phyloP scores from a whole-genome alignment of 2,797 vertebrate species.

The Macropus fuliginosus region DNA sequence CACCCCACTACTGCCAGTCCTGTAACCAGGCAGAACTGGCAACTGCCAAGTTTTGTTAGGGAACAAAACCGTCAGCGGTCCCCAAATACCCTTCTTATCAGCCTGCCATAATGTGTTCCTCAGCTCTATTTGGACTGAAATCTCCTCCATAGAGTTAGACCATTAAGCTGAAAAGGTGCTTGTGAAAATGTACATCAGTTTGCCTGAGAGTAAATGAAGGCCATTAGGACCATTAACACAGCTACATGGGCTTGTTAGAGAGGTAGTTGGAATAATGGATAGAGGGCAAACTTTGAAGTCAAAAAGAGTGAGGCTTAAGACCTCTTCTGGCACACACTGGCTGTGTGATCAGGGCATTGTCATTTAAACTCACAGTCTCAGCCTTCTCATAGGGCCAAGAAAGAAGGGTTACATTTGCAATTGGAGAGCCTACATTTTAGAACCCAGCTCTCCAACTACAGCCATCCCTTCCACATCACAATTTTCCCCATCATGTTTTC shows the following conservation, averaged over 20 bases:
- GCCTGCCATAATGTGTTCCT: constrained; percentile 57
- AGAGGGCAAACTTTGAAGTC: neutral
- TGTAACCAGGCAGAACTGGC: constrained; percentile 34
- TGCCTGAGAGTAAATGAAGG: constrained; percentile 39
- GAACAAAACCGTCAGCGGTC: constrained; percentile 52
- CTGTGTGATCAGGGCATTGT: constrained; percentile 19
- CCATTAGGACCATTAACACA: constrained; percentile 78
- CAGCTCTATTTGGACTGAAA: constrained; percentile 59
- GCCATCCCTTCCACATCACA: neutral
- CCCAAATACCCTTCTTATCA: constrained; percentile 44
- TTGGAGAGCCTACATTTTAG: neutral
- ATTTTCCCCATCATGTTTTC: neutral
- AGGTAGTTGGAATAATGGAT: neutral
- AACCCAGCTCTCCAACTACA: neutral
- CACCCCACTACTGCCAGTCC: constrained; percentile 32
- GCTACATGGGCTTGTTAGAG: constrained; percentile 64
- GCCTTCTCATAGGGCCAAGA: neutral
- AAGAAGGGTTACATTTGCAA: neutral
- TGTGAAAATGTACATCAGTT: constrained; percentile 69
- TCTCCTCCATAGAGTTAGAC: constrained; percentile 63
- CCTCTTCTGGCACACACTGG: neutral
- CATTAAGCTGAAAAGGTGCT: constrained; percentile 71
- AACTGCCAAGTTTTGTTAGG: neutral
- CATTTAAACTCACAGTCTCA: constrained; percentile 34
- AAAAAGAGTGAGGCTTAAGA: neutral